These are phyloP conservation scores for Euspilapteryx auroguttella DNA, from an alignment of 2,888 invertebrate species.

Conservation along the genomic window DNA sequence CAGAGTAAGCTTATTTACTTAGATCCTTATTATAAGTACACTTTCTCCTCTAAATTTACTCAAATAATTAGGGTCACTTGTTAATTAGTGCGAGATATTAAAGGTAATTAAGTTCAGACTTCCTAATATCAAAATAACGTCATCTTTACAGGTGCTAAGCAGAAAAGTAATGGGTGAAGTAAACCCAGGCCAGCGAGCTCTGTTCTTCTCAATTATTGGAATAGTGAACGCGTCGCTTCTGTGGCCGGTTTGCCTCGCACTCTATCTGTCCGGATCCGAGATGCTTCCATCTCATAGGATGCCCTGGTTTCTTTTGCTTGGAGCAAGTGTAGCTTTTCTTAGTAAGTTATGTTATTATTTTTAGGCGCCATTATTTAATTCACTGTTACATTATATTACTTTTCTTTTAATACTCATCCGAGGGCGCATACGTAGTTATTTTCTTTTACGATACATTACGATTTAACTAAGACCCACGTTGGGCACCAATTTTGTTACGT, in stretches of 20 bases:
- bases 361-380: background rate
- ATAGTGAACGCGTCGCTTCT: constrained; percentile 83
- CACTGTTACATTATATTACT: background rate
- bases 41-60: too few species aligned
- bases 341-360: constrained; percentile 47
- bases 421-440: too few species aligned
- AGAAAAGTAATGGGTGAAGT: constrained; percentile 93
- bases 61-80: too few species aligned
- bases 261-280: constrained; percentile 87
- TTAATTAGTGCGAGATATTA: too few species aligned
- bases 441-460: too few species aligned
- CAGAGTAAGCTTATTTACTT: constrained; percentile 63
- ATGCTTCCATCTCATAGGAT: constrained; percentile 78
- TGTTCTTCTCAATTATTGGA: constrained; percentile 92
- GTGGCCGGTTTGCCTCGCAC: constrained; percentile 88
- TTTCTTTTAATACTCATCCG: too few species aligned
- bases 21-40: too few species aligned
- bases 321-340: constrained; percentile 78
- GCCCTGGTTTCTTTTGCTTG: constrained; percentile 85
- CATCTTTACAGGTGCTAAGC: constrained; percentile 93
- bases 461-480: too few species aligned
- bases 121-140: too few species aligned
- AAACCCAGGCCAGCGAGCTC: constrained; percentile 86
- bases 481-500: too few species aligned
- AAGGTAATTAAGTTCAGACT: too few species aligned